A percentile compares a stretch with the other conserved stretches of the same genome.
phyloP scores from a whole-genome alignment of 2,888 invertebrate genomes.

The Cryptops parisi region DNA sequence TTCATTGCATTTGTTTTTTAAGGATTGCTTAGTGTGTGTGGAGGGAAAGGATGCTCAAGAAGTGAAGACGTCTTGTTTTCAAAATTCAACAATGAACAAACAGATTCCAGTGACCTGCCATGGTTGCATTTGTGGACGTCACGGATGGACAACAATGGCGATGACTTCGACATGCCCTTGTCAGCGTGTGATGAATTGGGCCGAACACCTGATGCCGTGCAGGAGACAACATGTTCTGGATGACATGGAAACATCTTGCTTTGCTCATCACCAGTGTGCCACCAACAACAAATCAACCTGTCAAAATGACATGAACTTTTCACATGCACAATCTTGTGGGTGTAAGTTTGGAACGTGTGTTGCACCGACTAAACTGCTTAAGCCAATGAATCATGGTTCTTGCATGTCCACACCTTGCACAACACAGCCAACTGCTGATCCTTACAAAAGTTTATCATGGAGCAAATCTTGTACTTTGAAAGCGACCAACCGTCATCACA shows the following conservation, averaged over 20 bases:
- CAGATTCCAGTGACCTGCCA: too few relatives aligned
- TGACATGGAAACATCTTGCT: neutral
- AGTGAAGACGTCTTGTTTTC: too few relatives aligned
- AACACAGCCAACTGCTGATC: neutral
- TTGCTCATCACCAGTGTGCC: neutral
- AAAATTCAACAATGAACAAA: too few relatives aligned
- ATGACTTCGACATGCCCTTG: conserved; percentile 10
- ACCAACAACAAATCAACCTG: neutral
- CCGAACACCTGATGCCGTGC: conserved; percentile 11
- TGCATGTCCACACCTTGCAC: neutral
- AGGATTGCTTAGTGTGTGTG: too few relatives aligned
- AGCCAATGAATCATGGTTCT: neutral
- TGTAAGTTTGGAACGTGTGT: neutral
- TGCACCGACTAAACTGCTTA: neutral
- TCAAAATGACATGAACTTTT: too few relatives aligned
- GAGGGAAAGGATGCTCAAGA: too few relatives aligned
- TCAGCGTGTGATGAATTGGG: conserved; percentile 15
- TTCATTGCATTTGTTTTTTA: too few relatives aligned
- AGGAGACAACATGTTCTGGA: neutral
- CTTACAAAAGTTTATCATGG: neutral
- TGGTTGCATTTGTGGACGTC: too few relatives aligned
- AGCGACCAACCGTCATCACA: neutral
- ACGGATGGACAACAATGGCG: too few relatives aligned
- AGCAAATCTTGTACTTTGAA: neutral
- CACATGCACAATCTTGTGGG: neutral